phyloP scores from a whole-genome alignment of 2,888 invertebrate genomes.

The Eudasyphora cyanicolor region DNA sequence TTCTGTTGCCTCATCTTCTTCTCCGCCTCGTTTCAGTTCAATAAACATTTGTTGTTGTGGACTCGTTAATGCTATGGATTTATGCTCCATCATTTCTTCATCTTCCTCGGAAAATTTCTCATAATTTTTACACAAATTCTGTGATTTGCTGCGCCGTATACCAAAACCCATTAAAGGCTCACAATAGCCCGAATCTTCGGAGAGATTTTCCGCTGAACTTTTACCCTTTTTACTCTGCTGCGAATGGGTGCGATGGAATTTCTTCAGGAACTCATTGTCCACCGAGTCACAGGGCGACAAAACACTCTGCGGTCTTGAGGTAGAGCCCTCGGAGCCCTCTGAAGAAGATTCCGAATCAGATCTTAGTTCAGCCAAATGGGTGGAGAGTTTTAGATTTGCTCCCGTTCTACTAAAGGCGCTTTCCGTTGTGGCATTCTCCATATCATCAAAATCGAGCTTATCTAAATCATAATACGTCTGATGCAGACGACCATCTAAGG shows the following conservation, averaged over 20 bases:
- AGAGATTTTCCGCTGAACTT: conserved; percentile 88
- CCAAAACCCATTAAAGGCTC: conserved; percentile 78
- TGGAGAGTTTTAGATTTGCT: conserved; percentile 42
- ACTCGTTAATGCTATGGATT: conserved; percentile 34
- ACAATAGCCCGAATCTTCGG: conserved; percentile 90
- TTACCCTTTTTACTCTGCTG: conserved; percentile 76
- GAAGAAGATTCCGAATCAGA: conserved; percentile 73
- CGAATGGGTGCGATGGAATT: conserved; percentile 63
- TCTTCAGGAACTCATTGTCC: conserved; percentile 52
- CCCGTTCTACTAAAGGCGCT: conserved; percentile 36
- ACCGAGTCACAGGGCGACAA: conserved; percentile 25
- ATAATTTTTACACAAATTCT: conserved; percentile 80
- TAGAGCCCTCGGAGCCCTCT: conserved; percentile 65
- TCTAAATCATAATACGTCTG: conserved; percentile 79
- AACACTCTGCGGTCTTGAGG: conserved; percentile 65
- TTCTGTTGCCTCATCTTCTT: conserved; percentile 42
- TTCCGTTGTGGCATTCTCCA: conserved; percentile 41
- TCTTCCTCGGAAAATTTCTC: conserved; percentile 79
- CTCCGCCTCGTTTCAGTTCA: conserved; percentile 42
- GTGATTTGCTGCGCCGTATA: conserved; percentile 77
- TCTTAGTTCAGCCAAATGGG: conserved; percentile 68
- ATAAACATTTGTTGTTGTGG: conserved; percentile 24
- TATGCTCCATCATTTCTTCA: conserved; percentile 71
- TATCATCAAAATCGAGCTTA: conserved; percentile 76
- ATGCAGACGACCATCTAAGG: conserved; percentile 76